These are phyloP conservation scores for Harpegnathos saltator DNA, from an alignment of 1,140 invertebrate species.

Conservation along the genomic window DNA sequence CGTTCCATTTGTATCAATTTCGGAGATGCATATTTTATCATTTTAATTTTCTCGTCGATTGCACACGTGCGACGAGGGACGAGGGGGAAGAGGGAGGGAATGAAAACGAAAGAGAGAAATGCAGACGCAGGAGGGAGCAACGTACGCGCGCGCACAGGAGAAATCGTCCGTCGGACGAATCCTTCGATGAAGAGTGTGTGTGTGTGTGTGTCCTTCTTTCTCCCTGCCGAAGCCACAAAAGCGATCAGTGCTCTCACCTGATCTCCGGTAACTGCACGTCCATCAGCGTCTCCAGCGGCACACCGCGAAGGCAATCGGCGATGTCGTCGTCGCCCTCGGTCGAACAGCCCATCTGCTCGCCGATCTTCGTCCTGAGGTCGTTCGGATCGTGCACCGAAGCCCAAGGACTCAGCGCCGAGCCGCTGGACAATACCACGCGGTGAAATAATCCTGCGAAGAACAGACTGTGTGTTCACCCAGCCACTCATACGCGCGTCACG, in stretches of 20 bases:
- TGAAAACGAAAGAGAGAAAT: too few relatives aligned
- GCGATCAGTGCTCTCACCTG: constrained; percentile 77
- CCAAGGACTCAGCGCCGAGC: constrained; percentile 94
- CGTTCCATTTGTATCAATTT: constrained; percentile 47
- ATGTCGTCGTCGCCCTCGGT: constrained; percentile 84
- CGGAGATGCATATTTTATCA: constrained; percentile 41
- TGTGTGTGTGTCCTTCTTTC: too few relatives aligned
- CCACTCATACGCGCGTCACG: too few relatives aligned
- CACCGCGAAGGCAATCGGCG: constrained; percentile 87
- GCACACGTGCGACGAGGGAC: too few relatives aligned
- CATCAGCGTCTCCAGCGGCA: constrained; percentile 88
- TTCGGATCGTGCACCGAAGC: constrained; percentile 92
- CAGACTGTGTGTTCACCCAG: neutral
- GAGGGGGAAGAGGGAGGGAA: too few relatives aligned
- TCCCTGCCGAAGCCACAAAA: too few relatives aligned
- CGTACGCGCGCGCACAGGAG: too few relatives aligned
- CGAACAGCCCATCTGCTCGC: constrained; percentile 89
- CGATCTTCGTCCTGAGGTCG: constrained; percentile 89
- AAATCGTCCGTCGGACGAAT: too few relatives aligned
- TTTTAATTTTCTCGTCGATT: constrained; percentile 2
- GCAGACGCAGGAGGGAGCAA: too few relatives aligned
- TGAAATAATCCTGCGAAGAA: constrained; percentile 91
- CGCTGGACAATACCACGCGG: constrained; percentile 94
- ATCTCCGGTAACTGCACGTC: constrained; percentile 89
- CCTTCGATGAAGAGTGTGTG: too few relatives aligned